Base-by-base conservation (phyloP, 2,113 vertebrate genomes). In the Petaurus breviceps region DNA sequence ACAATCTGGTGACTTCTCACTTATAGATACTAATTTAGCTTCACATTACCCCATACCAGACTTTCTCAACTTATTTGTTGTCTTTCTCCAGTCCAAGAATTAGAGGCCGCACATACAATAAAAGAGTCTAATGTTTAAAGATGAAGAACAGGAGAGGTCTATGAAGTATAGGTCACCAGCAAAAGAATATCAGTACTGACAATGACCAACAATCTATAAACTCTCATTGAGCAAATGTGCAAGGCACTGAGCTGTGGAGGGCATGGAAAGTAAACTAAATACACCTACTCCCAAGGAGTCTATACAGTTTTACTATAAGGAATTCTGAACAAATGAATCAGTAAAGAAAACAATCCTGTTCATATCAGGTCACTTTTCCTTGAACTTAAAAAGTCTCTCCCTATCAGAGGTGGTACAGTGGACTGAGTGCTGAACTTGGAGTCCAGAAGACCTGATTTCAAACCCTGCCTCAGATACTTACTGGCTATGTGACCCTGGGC, bases 231-330 rank as follows among this genome's bases (percentile, higher is more conserved):
- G 47, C 3, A 53, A 8, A 11, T 91, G 37, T 8, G 0, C n/a
- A 92, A 0, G 55, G 3, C 9, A 46, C 94, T 93, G 61, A 68
- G 61, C 96, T 94, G 51, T 93, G 26, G 28, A 91, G 37, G 51
- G 7, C 23, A 95, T 37, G 51, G 94, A 89, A 61, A 90, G 37
- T 24, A 90, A 47, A 90, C 14, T 91, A 28, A 8, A 54, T 94
- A 28, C 25, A 94, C 6, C 14, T 52, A 46, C 22, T 47, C 51
- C 46, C 46, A 93, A 92, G 91, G 89, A 96, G 93, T 11, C 55
- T 91, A 57, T 11, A 53, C 31, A 47, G 52, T 5, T 96, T 55
- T 93, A 31, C 26, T 96, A 50, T 96, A 93, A 92, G 94, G 51
- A 24, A 90, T 7, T 19, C 47, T 90, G 89, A 93, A 95, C 16